phyloP scores from a whole-genome alignment of 1,140 invertebrate species.

The Drosophila pandora region DNA sequence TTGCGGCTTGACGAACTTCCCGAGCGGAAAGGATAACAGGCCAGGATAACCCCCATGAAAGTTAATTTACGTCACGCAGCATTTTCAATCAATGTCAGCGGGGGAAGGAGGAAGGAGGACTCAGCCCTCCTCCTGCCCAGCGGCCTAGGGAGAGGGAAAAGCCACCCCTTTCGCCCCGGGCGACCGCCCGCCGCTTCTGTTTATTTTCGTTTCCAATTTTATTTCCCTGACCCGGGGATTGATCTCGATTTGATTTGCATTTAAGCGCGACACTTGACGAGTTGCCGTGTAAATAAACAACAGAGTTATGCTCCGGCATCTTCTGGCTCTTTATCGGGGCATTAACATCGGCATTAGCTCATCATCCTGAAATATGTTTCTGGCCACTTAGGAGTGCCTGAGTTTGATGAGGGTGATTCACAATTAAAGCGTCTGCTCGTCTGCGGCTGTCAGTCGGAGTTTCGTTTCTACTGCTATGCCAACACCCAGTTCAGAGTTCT shows the following conservation, averaged over 20 bases:
- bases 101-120: slow-evolving; percentile 3
- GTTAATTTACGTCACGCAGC: slow-evolving; percentile 82
- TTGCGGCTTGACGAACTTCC: slow-evolving; percentile 70
- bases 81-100: slow-evolving; percentile 80
- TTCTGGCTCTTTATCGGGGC: slow-evolving; percentile 55
- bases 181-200: slow-evolving; percentile 64
- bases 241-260: slow-evolving; percentile 81
- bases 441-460: slow-evolving; percentile 41
- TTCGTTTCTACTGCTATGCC: slow-evolving; percentile 35
- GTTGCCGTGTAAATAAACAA: slow-evolving; percentile 68
- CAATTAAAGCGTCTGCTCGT: slow-evolving; percentile 54
- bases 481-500: not conserved
- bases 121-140: not conserved
- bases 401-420: slow-evolving; percentile 67
- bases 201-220: slow-evolving; percentile 71
- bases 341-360: slow-evolving; percentile 54
- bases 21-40: slow-evolving; percentile 77
- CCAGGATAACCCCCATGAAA: slow-evolving; percentile 67
- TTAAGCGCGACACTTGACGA: slow-evolving; percentile 76
- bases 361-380: slow-evolving; percentile 43
- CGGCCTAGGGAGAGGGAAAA: not conserved
- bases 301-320: slow-evolving; percentile 44
- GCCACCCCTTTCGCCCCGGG: not conserved
- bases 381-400: slow-evolving; percentile 53
- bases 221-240: slow-evolving; percentile 65